These are phyloP conservation scores for Callyntrura sp. DNA, from an alignment of 2,888 invertebrate genomes.

Conservation along the genomic window DNA sequence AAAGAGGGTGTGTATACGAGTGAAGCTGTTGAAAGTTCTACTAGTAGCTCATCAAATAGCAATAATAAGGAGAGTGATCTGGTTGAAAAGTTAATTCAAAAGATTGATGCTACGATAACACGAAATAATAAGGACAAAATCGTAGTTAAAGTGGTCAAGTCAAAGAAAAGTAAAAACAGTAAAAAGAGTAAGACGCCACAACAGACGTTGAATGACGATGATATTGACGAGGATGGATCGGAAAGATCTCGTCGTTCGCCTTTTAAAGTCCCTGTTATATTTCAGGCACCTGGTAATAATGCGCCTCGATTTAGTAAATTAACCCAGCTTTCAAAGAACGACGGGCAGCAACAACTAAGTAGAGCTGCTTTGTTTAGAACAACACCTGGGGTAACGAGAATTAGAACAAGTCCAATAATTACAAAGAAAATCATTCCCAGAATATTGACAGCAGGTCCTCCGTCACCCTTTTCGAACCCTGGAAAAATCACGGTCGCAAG, in stretches of 20 bases:
- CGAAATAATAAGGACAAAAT: conserved; percentile 67
- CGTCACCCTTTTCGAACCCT: not conserved
- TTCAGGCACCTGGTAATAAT: conserved; percentile 17
- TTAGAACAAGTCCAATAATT: conserved; percentile 18
- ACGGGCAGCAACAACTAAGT: conserved; percentile 19
- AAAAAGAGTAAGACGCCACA: conserved; percentile 30
- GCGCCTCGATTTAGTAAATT: conserved; percentile 13
- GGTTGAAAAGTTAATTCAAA: conserved; percentile 62
- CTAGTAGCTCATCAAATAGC: conserved; percentile 9
- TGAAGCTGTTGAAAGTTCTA: not conserved
- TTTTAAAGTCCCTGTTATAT: conserved; percentile 49
- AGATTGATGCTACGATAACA: conserved; percentile 63
- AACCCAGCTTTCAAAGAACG: not conserved
- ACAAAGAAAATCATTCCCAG: conserved; percentile 51
- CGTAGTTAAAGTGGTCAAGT: conserved; percentile 61
- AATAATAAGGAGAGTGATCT: conserved; percentile 38
- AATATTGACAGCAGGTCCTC: conserved; percentile 14
- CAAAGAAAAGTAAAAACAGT: conserved; percentile 44
- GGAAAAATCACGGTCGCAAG: conserved; percentile 55
- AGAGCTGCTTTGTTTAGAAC: conserved; percentile 66
- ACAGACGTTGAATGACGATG: conserved; percentile 56
- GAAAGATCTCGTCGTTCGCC: conserved; percentile 78
- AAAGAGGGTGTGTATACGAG: not conserved
- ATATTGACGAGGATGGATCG: conserved; percentile 70
- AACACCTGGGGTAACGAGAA: conserved; percentile 12